Conservation (phyloP, 1,140 invertebrate species). For the Heliconius nattereri region DNA sequence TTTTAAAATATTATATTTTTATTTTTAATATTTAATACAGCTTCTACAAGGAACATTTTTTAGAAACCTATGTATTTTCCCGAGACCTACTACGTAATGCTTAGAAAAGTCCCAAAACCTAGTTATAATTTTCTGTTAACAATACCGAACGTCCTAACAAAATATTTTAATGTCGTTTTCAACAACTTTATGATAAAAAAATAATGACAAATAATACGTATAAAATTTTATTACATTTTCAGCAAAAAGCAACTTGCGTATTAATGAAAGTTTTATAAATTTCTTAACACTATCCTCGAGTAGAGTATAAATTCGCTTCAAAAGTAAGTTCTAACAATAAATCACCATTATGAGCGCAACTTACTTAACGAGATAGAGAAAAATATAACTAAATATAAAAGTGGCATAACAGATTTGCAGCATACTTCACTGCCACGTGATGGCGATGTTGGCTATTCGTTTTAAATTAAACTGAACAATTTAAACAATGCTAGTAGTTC, state of each 20-base stretch:
- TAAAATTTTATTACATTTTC: not conserved
- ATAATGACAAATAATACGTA: not conserved
- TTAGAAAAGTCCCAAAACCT: not conserved
- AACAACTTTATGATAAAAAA: not conserved
- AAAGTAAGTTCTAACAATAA: slow-evolving; percentile 29
- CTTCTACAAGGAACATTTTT: too few species aligned
- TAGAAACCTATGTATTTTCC: too few species aligned
- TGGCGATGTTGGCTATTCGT: slow-evolving; percentile 25
- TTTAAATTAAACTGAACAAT: slow-evolving; percentile 63
- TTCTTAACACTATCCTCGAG: not conserved
- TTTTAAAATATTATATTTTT: too few species aligned
- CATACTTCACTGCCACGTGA: slow-evolving; percentile 31
- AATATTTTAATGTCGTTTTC: not conserved
- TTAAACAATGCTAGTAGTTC: slow-evolving; percentile 53
- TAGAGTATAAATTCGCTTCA: not conserved
- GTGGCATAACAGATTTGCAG: slow-evolving; percentile 34
- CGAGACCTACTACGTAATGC: not conserved
- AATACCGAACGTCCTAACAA: not conserved
- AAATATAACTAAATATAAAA: slow-evolving; percentile 31
- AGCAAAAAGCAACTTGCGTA: not conserved
- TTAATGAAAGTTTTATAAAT: not conserved
- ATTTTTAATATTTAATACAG: too few species aligned
- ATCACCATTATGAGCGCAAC: slow-evolving; percentile 27
- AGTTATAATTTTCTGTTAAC: not conserved
- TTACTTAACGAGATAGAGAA: slow-evolving; percentile 33